Conservation (phyloP, 2,797 vertebrate species). For the Brachymystax lenok region DNA sequence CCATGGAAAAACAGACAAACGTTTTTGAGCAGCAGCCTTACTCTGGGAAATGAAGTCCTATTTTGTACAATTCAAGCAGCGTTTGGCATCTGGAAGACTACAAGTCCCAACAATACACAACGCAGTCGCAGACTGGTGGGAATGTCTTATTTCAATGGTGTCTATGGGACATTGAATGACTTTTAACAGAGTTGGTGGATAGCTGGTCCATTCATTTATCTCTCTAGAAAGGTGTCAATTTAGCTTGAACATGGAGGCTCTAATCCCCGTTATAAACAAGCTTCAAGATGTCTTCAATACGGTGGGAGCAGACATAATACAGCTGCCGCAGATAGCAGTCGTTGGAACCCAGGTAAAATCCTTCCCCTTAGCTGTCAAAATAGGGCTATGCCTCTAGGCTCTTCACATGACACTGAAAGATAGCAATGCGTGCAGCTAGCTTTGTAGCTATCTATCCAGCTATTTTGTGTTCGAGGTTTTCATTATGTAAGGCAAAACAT, state of each 20-base stretch:
- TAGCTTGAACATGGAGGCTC: conserved; percentile 85
- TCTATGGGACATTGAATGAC: conserved; percentile 82
- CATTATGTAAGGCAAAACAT: neutral
- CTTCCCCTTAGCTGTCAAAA: neutral
- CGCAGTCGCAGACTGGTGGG: neutral
- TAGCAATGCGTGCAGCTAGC: no score
- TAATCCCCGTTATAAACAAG: conserved; percentile 98
- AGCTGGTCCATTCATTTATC: conserved; percentile 43
- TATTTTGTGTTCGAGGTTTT: neutral
- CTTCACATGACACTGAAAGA: neutral
- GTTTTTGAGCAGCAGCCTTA: neutral
- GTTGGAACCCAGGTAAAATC: conserved; percentile 92
- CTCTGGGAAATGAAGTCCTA: neutral
- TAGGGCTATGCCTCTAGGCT: neutral
- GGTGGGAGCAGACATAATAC: conserved; percentile 94
- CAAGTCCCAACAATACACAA: conserved; percentile 2
- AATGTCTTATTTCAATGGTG: conserved; percentile 67
- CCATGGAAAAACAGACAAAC: neutral
- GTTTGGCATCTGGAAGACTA: neutral
- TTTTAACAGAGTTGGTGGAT: conserved; percentile 65
- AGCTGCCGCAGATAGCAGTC: conserved; percentile 96
- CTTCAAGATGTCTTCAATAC: conserved; percentile 98
- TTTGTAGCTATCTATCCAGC: no score
- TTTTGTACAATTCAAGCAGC: neutral
- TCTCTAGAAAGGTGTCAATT: neutral